phyloP scores from a whole-genome alignment of 2,797 vertebrate species.

The Hylomyscus alleni region DNA sequence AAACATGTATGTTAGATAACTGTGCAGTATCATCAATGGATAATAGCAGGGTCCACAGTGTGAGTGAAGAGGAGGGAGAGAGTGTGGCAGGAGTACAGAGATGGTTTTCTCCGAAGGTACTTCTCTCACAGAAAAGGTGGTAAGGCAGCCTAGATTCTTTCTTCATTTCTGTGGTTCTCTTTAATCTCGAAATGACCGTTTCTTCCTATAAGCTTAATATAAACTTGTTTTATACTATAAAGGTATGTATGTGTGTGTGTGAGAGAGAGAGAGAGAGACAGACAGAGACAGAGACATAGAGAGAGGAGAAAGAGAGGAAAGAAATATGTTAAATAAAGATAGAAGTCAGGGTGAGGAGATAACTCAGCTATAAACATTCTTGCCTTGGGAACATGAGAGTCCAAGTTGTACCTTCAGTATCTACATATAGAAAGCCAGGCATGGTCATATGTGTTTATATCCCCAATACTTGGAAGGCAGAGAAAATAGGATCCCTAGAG shows the following conservation, averaged over 20 bases:
- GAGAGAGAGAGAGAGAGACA: background rate
- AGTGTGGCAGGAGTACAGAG: background rate
- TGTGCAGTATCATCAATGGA: background rate
- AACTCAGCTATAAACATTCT: background rate
- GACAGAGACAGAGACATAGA: background rate
- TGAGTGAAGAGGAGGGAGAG: background rate
- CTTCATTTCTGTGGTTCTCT: background rate
- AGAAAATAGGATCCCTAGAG: background rate
- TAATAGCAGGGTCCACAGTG: background rate
- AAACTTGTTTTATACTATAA: background rate
- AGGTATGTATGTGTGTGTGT: background rate
- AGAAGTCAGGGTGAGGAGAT: background rate
- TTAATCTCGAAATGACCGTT: constrained; percentile 6
- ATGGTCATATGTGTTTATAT: background rate
- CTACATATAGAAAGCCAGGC: background rate
- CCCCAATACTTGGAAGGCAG: background rate
- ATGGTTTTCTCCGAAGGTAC: background rate
- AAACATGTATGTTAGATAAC: background rate
- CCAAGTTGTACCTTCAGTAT: background rate
- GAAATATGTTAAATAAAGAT: constrained; percentile 35
- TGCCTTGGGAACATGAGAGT: background rate
- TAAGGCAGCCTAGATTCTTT: background rate
- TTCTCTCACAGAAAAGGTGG: background rate
- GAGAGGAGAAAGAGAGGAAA: background rate
- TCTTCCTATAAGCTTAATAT: constrained; percentile 32